Evolutionary conservation across 1,140 invertebrate species (phyloP).

Genomic region (Drosophila athabasca): DNA sequence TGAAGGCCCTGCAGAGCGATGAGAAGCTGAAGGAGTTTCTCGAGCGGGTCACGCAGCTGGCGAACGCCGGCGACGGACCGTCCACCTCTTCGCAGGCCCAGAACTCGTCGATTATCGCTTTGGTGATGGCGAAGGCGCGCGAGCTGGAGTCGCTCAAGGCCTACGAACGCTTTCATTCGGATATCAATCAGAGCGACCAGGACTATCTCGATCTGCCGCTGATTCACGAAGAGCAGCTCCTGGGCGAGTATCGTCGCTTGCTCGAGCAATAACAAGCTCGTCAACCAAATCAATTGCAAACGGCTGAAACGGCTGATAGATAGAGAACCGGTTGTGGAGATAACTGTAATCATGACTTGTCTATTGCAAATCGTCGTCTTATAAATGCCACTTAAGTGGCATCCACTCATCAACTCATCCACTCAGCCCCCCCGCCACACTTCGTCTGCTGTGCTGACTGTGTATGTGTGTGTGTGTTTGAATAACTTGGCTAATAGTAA

Average conservation of each 20-base stretch:
- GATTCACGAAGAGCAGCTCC: slow-evolving; percentile 86
- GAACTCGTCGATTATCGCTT: slow-evolving; percentile 28
- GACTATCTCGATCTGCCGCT: slow-evolving; percentile 87
- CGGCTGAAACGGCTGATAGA: neutral
- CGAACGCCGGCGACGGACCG: slow-evolving; percentile 22
- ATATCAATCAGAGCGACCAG: slow-evolving; percentile 86
- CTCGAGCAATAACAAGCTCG: slow-evolving; percentile 79
- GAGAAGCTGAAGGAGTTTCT: slow-evolving; percentile 55
- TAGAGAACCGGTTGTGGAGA: slow-evolving; percentile 49
- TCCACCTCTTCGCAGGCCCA: slow-evolving; percentile 57
- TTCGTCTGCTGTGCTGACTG: too few species aligned
- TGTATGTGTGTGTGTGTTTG: slow-evolving; percentile 9
- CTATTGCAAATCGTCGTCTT: slow-evolving; percentile 57
- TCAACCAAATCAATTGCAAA: too few species aligned
- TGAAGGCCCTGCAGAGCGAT: slow-evolving; percentile 64
- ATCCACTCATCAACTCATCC: slow-evolving; percentile 1
- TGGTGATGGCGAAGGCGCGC: slow-evolving; percentile 49
- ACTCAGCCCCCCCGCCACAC: neutral
- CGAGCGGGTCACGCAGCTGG: slow-evolving; percentile 29
- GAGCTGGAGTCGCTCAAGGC: slow-evolving; percentile 82
- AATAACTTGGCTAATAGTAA: slow-evolving; percentile 39
- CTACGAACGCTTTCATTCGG: slow-evolving; percentile 85
- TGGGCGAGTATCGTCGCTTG: slow-evolving; percentile 86
- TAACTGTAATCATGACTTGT: slow-evolving; percentile 75
- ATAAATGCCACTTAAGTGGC: slow-evolving; percentile 64